Evolutionary conservation across 2,888 invertebrate genomes (phyloP).

Genomic region (Ophraella communa): DNA sequence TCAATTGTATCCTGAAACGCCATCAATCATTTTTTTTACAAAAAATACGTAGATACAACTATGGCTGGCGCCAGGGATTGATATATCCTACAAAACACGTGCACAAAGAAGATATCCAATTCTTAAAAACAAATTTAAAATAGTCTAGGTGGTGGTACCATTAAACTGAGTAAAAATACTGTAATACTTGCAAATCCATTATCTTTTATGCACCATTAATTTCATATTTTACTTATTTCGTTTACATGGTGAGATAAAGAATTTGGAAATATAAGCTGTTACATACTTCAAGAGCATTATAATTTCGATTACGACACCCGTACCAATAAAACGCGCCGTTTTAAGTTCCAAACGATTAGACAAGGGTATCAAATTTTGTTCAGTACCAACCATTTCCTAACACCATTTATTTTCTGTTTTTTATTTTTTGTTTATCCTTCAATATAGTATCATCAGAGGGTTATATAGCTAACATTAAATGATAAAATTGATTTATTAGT

Average conservation of each 20-base stretch:
- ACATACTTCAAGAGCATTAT: background rate
- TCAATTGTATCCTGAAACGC: conserved; percentile 4
- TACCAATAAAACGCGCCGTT: background rate
- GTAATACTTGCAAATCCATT: background rate
- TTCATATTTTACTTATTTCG: no score
- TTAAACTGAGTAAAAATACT: background rate
- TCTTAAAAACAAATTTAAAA: conserved; percentile 2
- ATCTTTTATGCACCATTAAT: background rate
- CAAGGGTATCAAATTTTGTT: conserved; percentile 26
- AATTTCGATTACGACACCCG: background rate
- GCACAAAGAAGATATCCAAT: background rate
- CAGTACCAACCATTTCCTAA: conserved; percentile 41
- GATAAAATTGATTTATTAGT: no score
- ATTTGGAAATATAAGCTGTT: no score
- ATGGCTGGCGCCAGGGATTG: conserved; percentile 34
- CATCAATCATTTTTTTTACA: conserved; percentile 7
- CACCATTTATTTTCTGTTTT: conserved; percentile 26
- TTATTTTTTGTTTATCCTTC: background rate
- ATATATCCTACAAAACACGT: conserved; percentile 13
- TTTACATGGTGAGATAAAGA: no score
- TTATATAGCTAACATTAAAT: no score
- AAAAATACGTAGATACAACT: conserved; percentile 24
- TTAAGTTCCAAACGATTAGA: conserved; percentile 15
- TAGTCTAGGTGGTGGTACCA: background rate
- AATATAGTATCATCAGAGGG: background rate